Evolutionary conservation across 2,797 vertebrate species (phyloP).

Genomic region (Sebastes oblongus): DNA sequence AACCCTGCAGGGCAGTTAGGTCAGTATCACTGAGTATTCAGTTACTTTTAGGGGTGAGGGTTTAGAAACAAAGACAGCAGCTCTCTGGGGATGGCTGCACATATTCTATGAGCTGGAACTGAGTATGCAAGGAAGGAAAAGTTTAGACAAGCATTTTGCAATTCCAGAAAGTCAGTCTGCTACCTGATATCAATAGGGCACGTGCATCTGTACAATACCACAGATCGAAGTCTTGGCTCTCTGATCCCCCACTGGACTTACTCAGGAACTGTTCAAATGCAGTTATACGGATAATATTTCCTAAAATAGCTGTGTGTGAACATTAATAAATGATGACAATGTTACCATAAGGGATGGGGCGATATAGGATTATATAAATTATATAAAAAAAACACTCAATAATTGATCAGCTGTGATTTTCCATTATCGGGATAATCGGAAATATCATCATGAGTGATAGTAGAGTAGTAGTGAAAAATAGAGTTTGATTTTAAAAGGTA

Average conservation of each 20-base stretch:
- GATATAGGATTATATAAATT: not conserved
- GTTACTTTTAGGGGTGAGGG: not conserved
- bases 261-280: slow-evolving; percentile 6
- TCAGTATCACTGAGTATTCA: not conserved
- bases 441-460: not conserved
- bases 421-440: not conserved
- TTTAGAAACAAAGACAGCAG: slow-evolving; percentile 14
- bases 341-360: not conserved
- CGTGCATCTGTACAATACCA: not conserved
- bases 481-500: not conserved
- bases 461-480: not conserved
- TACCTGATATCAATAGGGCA: slow-evolving; percentile 39
- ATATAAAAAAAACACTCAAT: not conserved
- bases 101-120: slow-evolving; percentile 4
- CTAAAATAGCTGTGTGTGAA: not conserved
- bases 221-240: slow-evolving; percentile 20
- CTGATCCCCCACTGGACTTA: slow-evolving; percentile 16
- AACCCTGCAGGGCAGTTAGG: not conserved
- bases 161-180: slow-evolving; percentile 8
- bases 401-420: not conserved
- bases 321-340: not conserved
- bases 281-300: not conserved
- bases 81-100: not conserved
- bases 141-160: slow-evolving; percentile 41
- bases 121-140: slow-evolving; percentile 29